phyloP scores from a whole-genome alignment of 2,113 vertebrate species.

The Axis porcinus region DNA sequence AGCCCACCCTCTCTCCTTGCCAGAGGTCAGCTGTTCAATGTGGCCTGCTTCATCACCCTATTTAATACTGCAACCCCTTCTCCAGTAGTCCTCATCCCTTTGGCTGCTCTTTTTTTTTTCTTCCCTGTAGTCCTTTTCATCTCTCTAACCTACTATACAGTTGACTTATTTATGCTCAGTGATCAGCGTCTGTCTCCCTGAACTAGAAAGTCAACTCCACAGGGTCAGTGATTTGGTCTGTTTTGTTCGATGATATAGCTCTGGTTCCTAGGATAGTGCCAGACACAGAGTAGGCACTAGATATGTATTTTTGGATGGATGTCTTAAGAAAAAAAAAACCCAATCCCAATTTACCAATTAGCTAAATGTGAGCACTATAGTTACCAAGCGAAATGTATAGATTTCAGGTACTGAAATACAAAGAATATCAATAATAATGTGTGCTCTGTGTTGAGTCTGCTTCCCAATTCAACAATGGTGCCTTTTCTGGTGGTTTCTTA shows the following conservation, averaged over 20 bases:
- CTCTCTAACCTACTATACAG: neutral
- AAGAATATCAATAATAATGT: neutral
- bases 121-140: neutral
- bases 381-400: neutral
- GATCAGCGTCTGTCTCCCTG: neutral
- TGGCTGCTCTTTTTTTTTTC: neutral
- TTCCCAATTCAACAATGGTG: neutral
- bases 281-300: neutral
- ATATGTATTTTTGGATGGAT: neutral
- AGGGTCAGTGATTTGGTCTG: neutral
- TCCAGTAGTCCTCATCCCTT: neutral
- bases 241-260: neutral
- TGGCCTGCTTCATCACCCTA: neutral
- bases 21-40: neutral
- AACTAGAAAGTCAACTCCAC: neutral
- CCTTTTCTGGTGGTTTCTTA: slow-evolving; percentile 10
- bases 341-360: slow-evolving; percentile 4
- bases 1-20: neutral
- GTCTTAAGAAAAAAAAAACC: slow-evolving; percentile 11
- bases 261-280: neutral
- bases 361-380: slow-evolving; percentile 1
- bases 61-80: neutral
- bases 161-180: slow-evolving; percentile 1
- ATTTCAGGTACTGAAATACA: slow-evolving; percentile 10
- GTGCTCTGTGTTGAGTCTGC: neutral